These are phyloP conservation scores for Epirrita christyi DNA, from an alignment of 2,888 invertebrate species.

Conservation along the genomic window DNA sequence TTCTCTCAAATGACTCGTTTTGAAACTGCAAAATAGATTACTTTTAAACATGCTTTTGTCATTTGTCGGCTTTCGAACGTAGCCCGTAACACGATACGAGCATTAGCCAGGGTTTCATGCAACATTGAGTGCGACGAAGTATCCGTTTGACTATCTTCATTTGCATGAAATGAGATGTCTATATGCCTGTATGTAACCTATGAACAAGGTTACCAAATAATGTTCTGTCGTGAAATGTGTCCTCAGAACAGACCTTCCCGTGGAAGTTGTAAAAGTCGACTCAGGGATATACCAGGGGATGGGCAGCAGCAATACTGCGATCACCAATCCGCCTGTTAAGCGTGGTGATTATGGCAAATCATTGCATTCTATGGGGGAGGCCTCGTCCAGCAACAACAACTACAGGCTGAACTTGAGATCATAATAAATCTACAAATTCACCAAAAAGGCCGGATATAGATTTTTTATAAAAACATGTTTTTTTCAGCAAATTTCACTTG, in stretches of 20 bases:
- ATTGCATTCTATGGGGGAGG: no score
- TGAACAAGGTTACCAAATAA: neutral
- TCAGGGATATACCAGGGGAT: no score
- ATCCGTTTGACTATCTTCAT: slow-evolving; percentile 43
- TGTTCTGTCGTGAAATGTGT: no score
- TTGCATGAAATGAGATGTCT: slow-evolving; percentile 38
- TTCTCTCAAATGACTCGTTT: slow-evolving; percentile 43
- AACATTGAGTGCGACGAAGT: slow-evolving; percentile 37
- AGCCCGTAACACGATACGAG: slow-evolving; percentile 48
- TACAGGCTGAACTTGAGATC: no score
- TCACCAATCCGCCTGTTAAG: no score
- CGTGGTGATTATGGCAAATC: no score
- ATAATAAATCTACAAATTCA: neutral
- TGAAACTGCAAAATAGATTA: slow-evolving; percentile 43
- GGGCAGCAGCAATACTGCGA: no score
- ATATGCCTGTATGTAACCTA: neutral
- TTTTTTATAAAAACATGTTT: no score
- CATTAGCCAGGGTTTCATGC: slow-evolving; percentile 51
- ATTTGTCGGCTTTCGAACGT: slow-evolving; percentile 43
- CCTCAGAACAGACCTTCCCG: no score
- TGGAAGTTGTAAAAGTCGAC: no score
- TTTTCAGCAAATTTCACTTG: slow-evolving; percentile 24
- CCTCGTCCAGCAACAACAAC: no score
- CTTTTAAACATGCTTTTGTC: slow-evolving; percentile 51
- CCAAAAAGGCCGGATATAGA: no score